phyloP scores from a whole-genome alignment of 2,888 invertebrate genomes.

The Trissonchulus latispiculum region DNA sequence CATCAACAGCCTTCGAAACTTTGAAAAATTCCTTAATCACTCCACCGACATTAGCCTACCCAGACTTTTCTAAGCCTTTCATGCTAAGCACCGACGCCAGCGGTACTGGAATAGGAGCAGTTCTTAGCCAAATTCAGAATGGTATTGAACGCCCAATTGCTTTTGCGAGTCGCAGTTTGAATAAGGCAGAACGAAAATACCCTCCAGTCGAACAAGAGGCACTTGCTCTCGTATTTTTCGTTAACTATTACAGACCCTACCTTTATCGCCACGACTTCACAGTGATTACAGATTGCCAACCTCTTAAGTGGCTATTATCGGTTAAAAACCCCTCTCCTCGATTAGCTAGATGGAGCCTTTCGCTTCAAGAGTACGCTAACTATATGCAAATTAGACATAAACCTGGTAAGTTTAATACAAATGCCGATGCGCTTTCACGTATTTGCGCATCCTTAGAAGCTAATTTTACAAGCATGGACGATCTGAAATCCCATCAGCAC shows the following conservation, averaged over 20 bases:
- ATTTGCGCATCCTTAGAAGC: conserved; percentile 27
- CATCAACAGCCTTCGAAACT: conserved; percentile 22
- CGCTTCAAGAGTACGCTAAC: conserved; percentile 42
- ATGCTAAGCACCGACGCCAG: conserved; percentile 32
- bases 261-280: conserved; percentile 19
- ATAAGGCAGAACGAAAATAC: conserved; percentile 29
- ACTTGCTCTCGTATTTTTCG: conserved; percentile 29
- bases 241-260: conserved; percentile 23
- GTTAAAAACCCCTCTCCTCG: conserved; percentile 46
- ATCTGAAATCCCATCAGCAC: no score
- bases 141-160: conserved; percentile 28
- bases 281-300: conserved; percentile 23
- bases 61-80: conserved; percentile 26
- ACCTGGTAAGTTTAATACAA: conserved; percentile 43
- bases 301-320: conserved; percentile 28
- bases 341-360: conserved; percentile 48
- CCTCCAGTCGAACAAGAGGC: conserved; percentile 30
- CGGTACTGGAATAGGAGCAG: conserved; percentile 30
- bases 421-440: conserved; percentile 45
- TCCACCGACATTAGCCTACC: conserved; percentile 26
- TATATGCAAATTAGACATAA: conserved; percentile 42
- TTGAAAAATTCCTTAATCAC: conserved; percentile 21
- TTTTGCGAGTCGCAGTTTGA: conserved; percentile 30
- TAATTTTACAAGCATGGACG: background rate
- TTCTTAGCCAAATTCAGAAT: conserved; percentile 28